Evolutionary conservation across 2,797 vertebrate species (phyloP), one percentile per base, ranked within the genome.

Genomic region (Hylomyscus alleni): DNA sequence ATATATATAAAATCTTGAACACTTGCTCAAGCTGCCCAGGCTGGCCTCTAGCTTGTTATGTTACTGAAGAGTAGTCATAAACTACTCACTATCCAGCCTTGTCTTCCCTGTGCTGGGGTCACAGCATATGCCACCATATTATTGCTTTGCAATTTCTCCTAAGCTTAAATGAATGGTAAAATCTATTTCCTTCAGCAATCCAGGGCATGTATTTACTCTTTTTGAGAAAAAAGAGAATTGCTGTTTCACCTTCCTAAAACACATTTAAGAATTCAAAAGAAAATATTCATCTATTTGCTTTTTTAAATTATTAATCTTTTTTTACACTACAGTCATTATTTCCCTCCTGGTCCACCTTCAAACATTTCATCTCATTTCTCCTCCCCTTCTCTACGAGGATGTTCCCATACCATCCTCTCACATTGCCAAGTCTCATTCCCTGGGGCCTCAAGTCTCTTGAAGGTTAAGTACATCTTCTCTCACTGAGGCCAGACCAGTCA

Each of bases 241-340:
- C 52, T 88, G 76, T 96, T 95, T 90, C 10, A 77, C 77, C 20
- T 91, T 20, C 6, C 19, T 69, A 81, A 92, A 92, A 72, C 62
- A 26, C 29, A 95, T 76, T 54, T 76, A 84, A 92, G 92, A 56
- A 89, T 75, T 81, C 40, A 50, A 87, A 13, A 67, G 31, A 67
- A 67, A 67, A 67, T 67, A 34, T 34, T 67, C 65, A 67, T 34
- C 5, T 34, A 15, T 67, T 67, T 34, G 31, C 14, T 65, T 67
- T 65, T 15, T 14, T 15, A 67, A 67, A 34, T 67, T 34, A 14
- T 34, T 67, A 67, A 13, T 65, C 13, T 8, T 67, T 14, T 67
- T 67, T 67, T 67, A 34, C 65, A 67, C 29, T 15, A 4, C 65
- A 34, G 65, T 15, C 14, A 15, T 67, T 65, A 65, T 65, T 12